These are phyloP conservation scores for Ptilonorhynchus violaceus DNA, from an alignment of 2,113 vertebrate genomes.

Conservation along the genomic window DNA sequence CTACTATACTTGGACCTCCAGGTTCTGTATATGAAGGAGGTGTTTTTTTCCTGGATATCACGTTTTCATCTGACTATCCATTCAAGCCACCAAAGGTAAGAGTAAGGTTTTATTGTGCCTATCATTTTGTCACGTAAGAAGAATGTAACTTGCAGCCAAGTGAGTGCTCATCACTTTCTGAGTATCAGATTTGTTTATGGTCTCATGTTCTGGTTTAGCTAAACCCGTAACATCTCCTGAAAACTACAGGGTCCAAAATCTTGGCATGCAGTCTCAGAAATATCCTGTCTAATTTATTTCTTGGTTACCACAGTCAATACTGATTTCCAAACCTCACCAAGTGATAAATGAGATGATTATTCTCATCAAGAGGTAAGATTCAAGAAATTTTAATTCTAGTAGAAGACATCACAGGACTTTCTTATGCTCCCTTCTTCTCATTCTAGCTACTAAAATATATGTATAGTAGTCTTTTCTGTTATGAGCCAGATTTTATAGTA, in stretches of 20 bases:
- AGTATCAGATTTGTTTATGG: neutral
- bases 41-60: constrained; percentile 96
- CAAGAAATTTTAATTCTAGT: neutral
- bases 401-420: neutral
- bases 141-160: neutral
- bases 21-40: constrained; percentile 97
- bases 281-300: neutral
- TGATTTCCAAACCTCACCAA: neutral
- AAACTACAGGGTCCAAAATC: neutral
- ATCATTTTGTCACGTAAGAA: neutral
- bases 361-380: neutral
- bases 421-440: neutral
- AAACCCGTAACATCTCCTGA: neutral
- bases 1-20: constrained; percentile 94
- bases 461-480: neutral
- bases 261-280: neutral
- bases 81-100: constrained; percentile 98
- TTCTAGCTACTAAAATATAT: neutral
- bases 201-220: neutral
- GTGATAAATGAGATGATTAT: neutral
- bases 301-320: neutral
- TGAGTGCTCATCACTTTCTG: neutral
- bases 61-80: constrained; percentile 97
- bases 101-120: neutral
- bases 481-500: neutral